Base-by-base conservation (phyloP, 2,797 vertebrate species). In the Parambassis ranga region DNA sequence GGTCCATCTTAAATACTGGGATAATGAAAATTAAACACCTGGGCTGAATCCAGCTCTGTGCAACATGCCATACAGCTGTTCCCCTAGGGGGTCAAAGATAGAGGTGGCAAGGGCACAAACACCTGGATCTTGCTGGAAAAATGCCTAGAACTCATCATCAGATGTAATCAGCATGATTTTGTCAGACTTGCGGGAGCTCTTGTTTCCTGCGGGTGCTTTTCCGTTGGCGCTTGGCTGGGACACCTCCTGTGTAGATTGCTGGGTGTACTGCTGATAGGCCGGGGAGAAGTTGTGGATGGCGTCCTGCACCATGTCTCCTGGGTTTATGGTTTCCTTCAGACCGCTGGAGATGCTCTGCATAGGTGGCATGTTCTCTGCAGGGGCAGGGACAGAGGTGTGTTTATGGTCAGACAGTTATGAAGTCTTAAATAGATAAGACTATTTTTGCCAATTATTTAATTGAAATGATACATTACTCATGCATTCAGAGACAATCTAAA, bases 211-310 rank as follows among this genome's bases (percentile, higher is more conserved):
- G n/a, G 41, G 53, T 9, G 42, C 11, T 0, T 91, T 93, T 15
- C 92, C 92, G 0, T 93, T 95, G 7, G 88, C 44, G 50, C 86
- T 84, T 0, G 93, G 92, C 37, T 10, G 82, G 36, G 93, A 90
- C 38, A 93, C 91, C 56, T 98, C 96, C 32, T 96, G 95, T 2
- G 93, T 97, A 1, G 97, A 93, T 69, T 98, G 95, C 91, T 95
- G 95, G 0, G 93, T 94, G 85, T 97, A 96, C 81, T 98, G 96
- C 87, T 98, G 96, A 89, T 98, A 98, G 0, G 93, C 57, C 0
- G 96, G 96, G 0, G 95, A 98, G 91, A 98, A 98, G 90, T 97
- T 98, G 89, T 98, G 96, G 75, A 98, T 96, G n/a, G 96, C 95
- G 0, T 98, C 96, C 82, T 98, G 96, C 10, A 97, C 95, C 0